Evolutionary conservation across 64 coral and sea anemone genomes (phyloP).

Genomic region (Anthopleura sola): DNA sequence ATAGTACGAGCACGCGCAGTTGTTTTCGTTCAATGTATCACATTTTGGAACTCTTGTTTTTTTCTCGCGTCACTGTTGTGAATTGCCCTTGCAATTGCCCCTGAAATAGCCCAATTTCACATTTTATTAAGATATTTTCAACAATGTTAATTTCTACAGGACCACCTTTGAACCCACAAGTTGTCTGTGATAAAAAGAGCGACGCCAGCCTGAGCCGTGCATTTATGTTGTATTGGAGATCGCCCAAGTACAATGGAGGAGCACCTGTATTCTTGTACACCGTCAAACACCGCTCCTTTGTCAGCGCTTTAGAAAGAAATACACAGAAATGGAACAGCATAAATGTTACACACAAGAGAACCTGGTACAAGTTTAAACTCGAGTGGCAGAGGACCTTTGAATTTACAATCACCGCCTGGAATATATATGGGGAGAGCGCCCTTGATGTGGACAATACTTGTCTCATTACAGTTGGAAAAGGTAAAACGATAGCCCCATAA

Average conservation of each 20-base stretch:
- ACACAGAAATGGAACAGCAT: neutral
- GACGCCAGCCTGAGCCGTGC: too few species aligned
- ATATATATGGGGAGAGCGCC: constrained; percentile 9
- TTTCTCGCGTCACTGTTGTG: too few species aligned
- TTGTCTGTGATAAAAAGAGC: neutral
- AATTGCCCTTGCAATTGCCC: too few species aligned
- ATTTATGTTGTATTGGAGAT: neutral
- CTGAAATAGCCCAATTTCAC: too few species aligned
- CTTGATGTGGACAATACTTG: neutral
- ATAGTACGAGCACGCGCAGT: too few species aligned
- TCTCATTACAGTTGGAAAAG: neutral
- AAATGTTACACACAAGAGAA: neutral
- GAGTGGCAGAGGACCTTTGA: neutral
- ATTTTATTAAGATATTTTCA: too few species aligned
- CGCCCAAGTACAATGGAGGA: constrained; percentile 1
- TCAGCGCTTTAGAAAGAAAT: neutral
- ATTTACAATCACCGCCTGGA: constrained; percentile 15
- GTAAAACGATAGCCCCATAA: neutral
- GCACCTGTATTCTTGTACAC: neutral
- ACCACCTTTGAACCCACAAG: neutral
- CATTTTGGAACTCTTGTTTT: too few species aligned
- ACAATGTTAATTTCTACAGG: neutral
- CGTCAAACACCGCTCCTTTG: neutral
- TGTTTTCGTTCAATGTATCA: too few species aligned
- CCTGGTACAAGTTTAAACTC: neutral